phyloP scores from a whole-genome alignment of 2,113 vertebrate species.

The Cygnus atratus region DNA sequence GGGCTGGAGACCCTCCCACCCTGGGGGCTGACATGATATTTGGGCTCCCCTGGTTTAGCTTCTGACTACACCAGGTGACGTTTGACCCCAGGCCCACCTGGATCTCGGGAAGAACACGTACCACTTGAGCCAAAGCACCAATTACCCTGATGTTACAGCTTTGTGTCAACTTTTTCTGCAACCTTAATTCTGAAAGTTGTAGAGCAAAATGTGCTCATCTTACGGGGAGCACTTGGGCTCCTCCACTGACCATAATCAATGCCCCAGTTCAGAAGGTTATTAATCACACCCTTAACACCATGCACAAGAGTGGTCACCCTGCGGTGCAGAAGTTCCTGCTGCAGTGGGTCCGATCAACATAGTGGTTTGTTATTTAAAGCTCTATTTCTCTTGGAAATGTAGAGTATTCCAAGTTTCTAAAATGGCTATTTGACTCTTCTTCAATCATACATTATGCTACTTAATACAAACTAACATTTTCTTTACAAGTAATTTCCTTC shows the following conservation, averaged over 20 bases:
- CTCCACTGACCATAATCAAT: background rate
- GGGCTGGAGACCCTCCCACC: background rate
- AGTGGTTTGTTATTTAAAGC: constrained; percentile 3
- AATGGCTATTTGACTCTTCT: constrained; percentile 34
- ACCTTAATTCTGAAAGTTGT: background rate
- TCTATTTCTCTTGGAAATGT: constrained; percentile 27
- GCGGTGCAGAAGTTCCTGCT: background rate
- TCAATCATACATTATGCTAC: constrained; percentile 4
- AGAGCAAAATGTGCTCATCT: background rate
- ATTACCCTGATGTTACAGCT: background rate
- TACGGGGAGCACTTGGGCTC: background rate
- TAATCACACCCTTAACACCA: background rate
- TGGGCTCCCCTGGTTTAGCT: background rate
- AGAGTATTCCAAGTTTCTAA: background rate
- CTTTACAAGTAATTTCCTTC: constrained; percentile 48
- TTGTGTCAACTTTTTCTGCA: background rate
- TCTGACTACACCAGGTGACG: accelerated
- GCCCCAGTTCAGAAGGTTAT: background rate
- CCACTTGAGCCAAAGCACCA: background rate
- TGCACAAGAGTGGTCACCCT: background rate
- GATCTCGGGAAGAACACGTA: background rate
- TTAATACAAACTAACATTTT: constrained; percentile 48
- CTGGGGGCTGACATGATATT: background rate
- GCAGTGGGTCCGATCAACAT: background rate
- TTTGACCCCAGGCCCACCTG: background rate